Base-by-base conservation (phyloP, 2,888 invertebrate species). In the Erannis defoliaria region DNA sequence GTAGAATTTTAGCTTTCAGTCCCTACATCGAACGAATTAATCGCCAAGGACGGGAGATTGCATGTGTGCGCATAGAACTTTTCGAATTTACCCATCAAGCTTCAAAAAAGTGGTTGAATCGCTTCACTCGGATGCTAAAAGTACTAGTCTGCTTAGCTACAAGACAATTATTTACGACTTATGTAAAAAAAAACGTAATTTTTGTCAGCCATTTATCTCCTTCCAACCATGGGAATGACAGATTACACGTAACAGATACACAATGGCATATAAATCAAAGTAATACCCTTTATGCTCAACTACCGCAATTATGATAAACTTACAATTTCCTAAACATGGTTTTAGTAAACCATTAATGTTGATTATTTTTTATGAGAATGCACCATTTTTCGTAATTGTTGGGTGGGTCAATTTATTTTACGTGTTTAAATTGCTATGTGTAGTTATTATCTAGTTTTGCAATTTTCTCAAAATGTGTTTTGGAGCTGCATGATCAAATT, bases 291-390 rank as follows among this genome's bases (percentile, higher is more conserved):
- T 60, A 62, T 60, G 62, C 54, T 26, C 54, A n/a, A n/a, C 33
- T 48, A 53, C 38, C 46, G 58, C 54, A 55, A 63, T 67, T 61
- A 68, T 66, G 68, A 68, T 68, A 71, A 68, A 64, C 62, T 67
- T 68, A 68, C 68, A 71, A 71, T 71, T 71, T 71, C 71, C 71
- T 66, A 66, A 68, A 71, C 71, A 71, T 62, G 67, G 50, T 56
- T 68, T 67, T 58, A 48, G 54, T 58, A 37, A 60, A 55, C 29
- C 21, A 29, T 38, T 59, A 23, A 35, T 6, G 51, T 37, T 21
- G 35, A 35, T 9, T 31, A n/a, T 42, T 31, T 46, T 45, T 54
- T 49, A 35, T 43, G 23, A 50, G 46, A n/a, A 35, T 49, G 21
- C 35, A 12, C 31, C 21, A 19, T 42, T 40, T 42, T 50, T 40